A percentile compares a stretch with the other conserved stretches of the same genome.
Evolutionary conservation across 2,113 vertebrate genomes (phyloP).

Genomic region (Erythrolamprus reginae): DNA sequence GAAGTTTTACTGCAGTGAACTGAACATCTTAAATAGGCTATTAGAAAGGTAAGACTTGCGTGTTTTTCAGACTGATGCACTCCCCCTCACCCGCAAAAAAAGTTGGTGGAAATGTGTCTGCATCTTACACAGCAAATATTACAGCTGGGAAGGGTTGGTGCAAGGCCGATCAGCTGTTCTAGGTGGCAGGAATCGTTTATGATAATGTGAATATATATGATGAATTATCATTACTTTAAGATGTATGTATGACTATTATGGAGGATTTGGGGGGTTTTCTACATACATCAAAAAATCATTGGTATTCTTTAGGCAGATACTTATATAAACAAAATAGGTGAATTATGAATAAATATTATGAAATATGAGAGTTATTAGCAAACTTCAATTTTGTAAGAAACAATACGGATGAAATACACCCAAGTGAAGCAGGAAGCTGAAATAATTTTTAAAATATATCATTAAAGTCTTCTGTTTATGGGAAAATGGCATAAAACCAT

Average conservation of each 20-base stretch:
- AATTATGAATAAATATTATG: background rate
- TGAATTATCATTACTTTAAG: background rate
- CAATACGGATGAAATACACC: background rate
- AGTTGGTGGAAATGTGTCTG: too few relatives aligned
- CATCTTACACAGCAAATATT: too few relatives aligned
- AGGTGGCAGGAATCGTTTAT: background rate
- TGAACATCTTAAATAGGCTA: background rate
- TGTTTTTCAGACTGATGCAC: too few relatives aligned
- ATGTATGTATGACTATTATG: background rate
- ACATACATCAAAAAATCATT: background rate
- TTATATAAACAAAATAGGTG: background rate
- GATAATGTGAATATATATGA: background rate
- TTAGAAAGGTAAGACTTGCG: background rate
- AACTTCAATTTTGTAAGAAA: background rate
- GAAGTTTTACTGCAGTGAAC: background rate
- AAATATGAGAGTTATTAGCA: background rate
- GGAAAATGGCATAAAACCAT: background rate
- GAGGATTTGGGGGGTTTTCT: background rate
- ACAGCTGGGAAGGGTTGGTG: too few relatives aligned
- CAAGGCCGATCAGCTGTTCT: too few relatives aligned
- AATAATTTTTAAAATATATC: background rate
- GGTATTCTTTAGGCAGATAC: background rate
- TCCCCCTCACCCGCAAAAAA: too few relatives aligned
- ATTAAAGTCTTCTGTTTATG: background rate
- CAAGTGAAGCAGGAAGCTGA: background rate